Conservation (phyloP, 2,113 vertebrate species). For the Gorilla gorilla region DNA sequence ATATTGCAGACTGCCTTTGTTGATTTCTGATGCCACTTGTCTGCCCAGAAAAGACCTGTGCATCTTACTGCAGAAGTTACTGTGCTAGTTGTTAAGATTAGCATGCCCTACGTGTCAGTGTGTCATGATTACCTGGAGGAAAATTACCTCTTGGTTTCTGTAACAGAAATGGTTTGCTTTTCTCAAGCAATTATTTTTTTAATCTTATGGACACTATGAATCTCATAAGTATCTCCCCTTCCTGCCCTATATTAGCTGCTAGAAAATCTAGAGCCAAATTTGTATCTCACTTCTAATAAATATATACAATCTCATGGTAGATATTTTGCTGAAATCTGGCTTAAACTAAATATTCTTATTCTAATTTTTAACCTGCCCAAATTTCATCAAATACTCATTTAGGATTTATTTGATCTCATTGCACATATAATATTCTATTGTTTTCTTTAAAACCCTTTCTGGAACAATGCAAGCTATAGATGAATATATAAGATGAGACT, state of each 20-base stretch:
- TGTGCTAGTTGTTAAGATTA: background rate
- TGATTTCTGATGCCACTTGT: background rate
- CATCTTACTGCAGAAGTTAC: background rate
- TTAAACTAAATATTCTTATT: background rate
- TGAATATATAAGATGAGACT: background rate
- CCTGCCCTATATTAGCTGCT: background rate
- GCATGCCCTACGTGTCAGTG: background rate
- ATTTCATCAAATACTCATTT: background rate
- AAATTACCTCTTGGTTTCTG: background rate
- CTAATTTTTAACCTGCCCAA: background rate
- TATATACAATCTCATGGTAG: background rate
- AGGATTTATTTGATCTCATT: background rate
- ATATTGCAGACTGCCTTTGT: background rate
- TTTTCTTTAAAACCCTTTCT: background rate
- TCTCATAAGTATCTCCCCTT: background rate
- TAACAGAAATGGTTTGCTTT: background rate
- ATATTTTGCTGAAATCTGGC: background rate
- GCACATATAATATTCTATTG: background rate
- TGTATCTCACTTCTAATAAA: background rate
- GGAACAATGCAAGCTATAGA: background rate
- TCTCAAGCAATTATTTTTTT: background rate
- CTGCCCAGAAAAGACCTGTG: background rate
- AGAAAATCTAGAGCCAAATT: background rate
- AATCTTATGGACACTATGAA: background rate
- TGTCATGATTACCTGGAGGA: background rate